These are phyloP conservation scores for Fragum fragum DNA, from an alignment of 2,888 invertebrate genomes.

Conservation along the genomic window DNA sequence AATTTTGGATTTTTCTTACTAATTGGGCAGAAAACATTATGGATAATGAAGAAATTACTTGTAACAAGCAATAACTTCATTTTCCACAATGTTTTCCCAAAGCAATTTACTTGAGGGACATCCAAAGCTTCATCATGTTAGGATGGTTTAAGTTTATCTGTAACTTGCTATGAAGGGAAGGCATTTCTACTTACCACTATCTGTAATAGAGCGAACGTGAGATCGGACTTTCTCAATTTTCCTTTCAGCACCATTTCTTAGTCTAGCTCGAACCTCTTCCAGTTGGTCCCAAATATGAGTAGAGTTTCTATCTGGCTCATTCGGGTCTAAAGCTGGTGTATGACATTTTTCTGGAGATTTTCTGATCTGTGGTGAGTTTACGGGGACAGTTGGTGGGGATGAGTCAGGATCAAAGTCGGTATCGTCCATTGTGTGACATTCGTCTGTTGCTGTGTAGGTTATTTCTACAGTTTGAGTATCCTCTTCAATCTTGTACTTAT, in stretches of 20 bases:
- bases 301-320: conserved; percentile 59
- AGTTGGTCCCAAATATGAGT: conserved; percentile 78
- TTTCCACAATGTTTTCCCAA: no score
- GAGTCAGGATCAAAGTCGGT: conserved; percentile 60
- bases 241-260: conserved; percentile 78
- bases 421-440: conserved; percentile 33
- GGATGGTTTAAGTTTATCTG: no score
- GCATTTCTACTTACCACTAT: conserved; percentile 57
- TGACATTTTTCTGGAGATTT: conserved; percentile 74
- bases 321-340: conserved; percentile 64
- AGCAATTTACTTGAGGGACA: no score
- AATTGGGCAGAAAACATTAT: no score
- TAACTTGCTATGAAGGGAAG: no score
- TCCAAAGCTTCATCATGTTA: no score
- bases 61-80: no score
- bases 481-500: conserved; percentile 42
- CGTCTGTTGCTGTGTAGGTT: conserved; percentile 46
- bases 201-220: conserved; percentile 74
- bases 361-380: conserved; percentile 64
- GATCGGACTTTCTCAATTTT: conserved; percentile 79
- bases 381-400: conserved; percentile 70
- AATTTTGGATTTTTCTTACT: no score
- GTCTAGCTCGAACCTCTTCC: conserved; percentile 79
- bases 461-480: conserved; percentile 59
- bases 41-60: no score